Conservation (phyloP, 2,113 vertebrate species). For the Salvelinus alpinus region DNA sequence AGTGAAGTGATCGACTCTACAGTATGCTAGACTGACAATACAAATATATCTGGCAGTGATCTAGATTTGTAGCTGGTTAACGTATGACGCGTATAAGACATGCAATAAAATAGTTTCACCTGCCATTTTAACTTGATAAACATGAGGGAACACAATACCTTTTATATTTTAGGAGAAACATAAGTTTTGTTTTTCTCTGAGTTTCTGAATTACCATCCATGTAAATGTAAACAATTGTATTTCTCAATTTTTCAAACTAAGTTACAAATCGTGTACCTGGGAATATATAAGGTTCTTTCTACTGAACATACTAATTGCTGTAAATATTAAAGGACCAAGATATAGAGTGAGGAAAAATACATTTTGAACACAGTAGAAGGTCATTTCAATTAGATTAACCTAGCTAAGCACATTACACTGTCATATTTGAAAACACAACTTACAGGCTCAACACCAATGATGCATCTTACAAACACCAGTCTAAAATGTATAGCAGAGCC, state of each 20-base stretch:
- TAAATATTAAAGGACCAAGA: constrained; percentile 41
- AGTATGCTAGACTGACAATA: constrained; percentile 62
- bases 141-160: constrained; percentile 56
- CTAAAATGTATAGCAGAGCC: constrained; percentile 52
- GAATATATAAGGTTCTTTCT: constrained; percentile 20
- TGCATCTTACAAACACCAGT: constrained; percentile 43
- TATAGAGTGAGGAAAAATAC: constrained; percentile 50
- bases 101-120: constrained; percentile 61
- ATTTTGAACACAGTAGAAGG: constrained; percentile 80
- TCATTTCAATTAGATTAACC: constrained; percentile 73
- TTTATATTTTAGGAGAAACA: constrained; percentile 22
- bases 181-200: constrained; percentile 45
- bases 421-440: constrained; percentile 46
- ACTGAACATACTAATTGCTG: constrained; percentile 54
- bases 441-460: constrained; percentile 46
- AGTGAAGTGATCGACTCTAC: constrained; percentile 55
- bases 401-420: constrained; percentile 53
- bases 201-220: constrained; percentile 63
- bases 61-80: constrained; percentile 62
- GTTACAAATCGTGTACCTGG: constrained; percentile 63
- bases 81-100: constrained; percentile 57
- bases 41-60: constrained; percentile 70
- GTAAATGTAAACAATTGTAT: constrained; percentile 60
- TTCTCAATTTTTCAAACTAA: constrained; percentile 34
- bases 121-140: constrained; percentile 45